Base-by-base conservation (phyloP, 2,888 invertebrate species). In the Volucella bombylans region DNA sequence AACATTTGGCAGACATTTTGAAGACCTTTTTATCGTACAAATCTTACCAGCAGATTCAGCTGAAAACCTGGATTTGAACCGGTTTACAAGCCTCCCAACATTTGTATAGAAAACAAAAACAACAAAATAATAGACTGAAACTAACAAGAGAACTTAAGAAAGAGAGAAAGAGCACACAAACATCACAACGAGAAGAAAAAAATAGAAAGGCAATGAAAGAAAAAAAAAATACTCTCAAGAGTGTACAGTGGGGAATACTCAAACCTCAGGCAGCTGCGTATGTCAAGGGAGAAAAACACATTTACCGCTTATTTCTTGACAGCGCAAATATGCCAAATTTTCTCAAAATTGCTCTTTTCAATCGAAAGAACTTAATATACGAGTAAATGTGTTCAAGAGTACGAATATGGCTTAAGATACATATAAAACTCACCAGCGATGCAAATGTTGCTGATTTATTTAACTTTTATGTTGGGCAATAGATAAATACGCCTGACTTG, bases 141-240 rank as follows among this genome's bases (percentile, higher is more conserved):
- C 31, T 6, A 31, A 31, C 1, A 31, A 14, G 3, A 54, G 31
- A 54, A 14, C 31, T 11, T 23, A 38, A 14, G 55, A 55, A 45
- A 49, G 14, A 55, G 67, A 55, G 67, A 31, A 55, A 68, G 67
- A 68, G 14, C 52, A 10, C 65, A 65, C 43, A 52, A 31, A 39
- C 31, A 14, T 18, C 39, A 64, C 47, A 50, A 14, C 8, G 31
- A 47, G 11, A 31, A 45, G 41, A 61, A 45, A 61, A 61, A 23
- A 14, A 31, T 12, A 23, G 31, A 38, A 18, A 54, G 6, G 31
- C 31, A n/a, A 41, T 45, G 54, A 65, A 11, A 43, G 43, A 15
- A 23, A 23, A 23, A 23, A 23, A 23, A 23, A 23, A 23, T 3
- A 23, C 2, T 23, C 2, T 23, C 23, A 0, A 50, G 31, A 31